Evolutionary conservation across 2,113 vertebrate species (phyloP), one percentile per base, ranked within the genome.

Genomic region (Lucifuga dentata): DNA sequence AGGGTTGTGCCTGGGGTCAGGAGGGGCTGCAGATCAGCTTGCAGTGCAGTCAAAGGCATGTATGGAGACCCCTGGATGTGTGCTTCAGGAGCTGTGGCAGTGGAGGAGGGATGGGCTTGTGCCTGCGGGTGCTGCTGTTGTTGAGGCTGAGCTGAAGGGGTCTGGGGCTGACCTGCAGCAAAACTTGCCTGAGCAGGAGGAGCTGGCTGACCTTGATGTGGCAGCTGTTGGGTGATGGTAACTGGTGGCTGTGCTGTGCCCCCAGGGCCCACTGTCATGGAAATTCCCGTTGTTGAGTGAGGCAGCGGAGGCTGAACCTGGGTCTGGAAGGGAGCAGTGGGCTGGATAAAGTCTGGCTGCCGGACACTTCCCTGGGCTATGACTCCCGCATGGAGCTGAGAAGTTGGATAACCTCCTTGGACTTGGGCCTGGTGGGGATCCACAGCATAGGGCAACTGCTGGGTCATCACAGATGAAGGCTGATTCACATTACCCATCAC

Each of bases 281-380:
- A 51, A 20, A 84, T 11, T 51, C 78, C 80, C 5, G 73, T 13
- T 5, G 72, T 40, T 5, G 55, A 17, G 35, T 78, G 84, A 0
- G 79, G 70, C 29, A 63, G 29, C 0, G 85, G 87, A 62, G 80
- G 85, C 67, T 86, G 89, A 17, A 88, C 90, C 55, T 91, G 90
- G 2, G 77, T 89, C 77, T 91, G 90, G 59, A 91, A 90, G 6
- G 90, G 90, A 49, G 90, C 90, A 0, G 90, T 91, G 19, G 89
- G 90, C 56, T 90, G 90, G 68, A 90, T 90, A 13, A 91, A 91
- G 68, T 91, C 90, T 10, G 90, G 90, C 51, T 88, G 89, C 11
- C 75, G 49, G 23, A 66, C 43, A 23, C 51, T 32, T 21, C 68
- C 76, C 3, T 36, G 50, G n/a, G 61, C 8, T 17, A 73, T 5